Conservation (phyloP, 1,140 invertebrate genomes). For the Scaptodrosophila lebanonensis region DNA sequence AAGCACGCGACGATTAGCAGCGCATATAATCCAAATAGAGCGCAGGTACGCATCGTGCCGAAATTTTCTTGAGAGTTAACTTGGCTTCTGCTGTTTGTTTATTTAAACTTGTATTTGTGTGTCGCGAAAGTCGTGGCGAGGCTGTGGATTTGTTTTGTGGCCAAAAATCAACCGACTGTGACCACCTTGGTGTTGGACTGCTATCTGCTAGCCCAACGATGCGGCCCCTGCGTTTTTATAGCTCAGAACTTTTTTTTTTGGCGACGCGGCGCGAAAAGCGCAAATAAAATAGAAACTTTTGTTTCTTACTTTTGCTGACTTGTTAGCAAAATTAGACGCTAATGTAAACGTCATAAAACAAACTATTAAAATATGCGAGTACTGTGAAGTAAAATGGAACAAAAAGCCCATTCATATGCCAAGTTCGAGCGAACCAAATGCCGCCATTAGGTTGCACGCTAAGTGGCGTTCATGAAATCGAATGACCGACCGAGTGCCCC, state of each 20-base stretch:
- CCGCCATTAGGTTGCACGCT: constrained; percentile 48
- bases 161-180: constrained; percentile 47
- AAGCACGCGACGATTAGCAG: constrained; percentile 53
- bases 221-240: constrained; percentile 38
- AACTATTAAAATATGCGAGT: constrained; percentile 69
- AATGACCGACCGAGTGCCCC: constrained; percentile 34
- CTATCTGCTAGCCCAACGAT: constrained; percentile 31
- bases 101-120: constrained; percentile 10
- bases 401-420: constrained; percentile 65
- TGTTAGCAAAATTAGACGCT: constrained; percentile 72
- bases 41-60: constrained; percentile 54
- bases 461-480: constrained; percentile 69
- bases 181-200: constrained; percentile 40
- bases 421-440: background rate
- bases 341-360: constrained; percentile 72
- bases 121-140: background rate
- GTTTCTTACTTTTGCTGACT: constrained; percentile 44
- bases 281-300: constrained; percentile 71
- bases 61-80: constrained; percentile 42
- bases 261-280: background rate
- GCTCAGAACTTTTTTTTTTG: constrained; percentile 52
- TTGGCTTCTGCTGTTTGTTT: constrained; percentile 25
- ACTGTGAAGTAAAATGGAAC: constrained; percentile 39
- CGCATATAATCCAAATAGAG: constrained; percentile 64
- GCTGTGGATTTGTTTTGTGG: constrained; percentile 26